Evolutionary conservation across 1,140 invertebrate species (phyloP), one percentile per base, ranked within the genome.

Genomic region (Drosophila murphyi): DNA sequence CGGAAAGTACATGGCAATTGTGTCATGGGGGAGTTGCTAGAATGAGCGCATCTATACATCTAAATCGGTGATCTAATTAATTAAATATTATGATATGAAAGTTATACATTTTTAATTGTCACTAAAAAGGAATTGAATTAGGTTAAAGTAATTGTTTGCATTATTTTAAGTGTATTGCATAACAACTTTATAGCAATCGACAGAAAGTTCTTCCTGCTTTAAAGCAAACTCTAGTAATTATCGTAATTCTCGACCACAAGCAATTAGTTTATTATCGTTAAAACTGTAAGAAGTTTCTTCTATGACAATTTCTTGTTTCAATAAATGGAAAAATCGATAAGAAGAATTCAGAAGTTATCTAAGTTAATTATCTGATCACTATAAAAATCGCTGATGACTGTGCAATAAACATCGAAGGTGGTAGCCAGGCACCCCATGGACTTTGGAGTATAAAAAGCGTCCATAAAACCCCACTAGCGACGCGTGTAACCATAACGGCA

Each of bases 321-420:
- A 0, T 20, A 20, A 20, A 20, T 20, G 20, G 20, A 20, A 20
- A 20, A 20, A 1, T 20, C 20, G 20, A 41, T 35, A 54, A 35
- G 8, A 35, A 7, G 32, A 54, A 7, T n/a, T 0, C 43, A 47
- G 10, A 47, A 12, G 43, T 37, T 60, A 48, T 48, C 60, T 5
- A 12, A 8, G n/a, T 37, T 37, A 31, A 62, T 62, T 62, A 62
- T 64, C 29, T 31, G 43, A 72, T 72, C 60, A 72, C 20, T 20
- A 39, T 62, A 62, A 50, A 50, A 62, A 5, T 50, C 45, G 28
- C 45, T 8, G 45, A 31, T 32, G 63, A 71, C 55, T 54, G 57
- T 39, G 57, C 57, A 45, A 48, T 48, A 48, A 48, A 12, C 57
- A 28, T 28, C 37, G 8, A 37, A 41, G 20, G 37, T 39, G 55